Evolutionary conservation across 1,140 invertebrate genomes (phyloP).

Genomic region (Pantala flavescens): DNA sequence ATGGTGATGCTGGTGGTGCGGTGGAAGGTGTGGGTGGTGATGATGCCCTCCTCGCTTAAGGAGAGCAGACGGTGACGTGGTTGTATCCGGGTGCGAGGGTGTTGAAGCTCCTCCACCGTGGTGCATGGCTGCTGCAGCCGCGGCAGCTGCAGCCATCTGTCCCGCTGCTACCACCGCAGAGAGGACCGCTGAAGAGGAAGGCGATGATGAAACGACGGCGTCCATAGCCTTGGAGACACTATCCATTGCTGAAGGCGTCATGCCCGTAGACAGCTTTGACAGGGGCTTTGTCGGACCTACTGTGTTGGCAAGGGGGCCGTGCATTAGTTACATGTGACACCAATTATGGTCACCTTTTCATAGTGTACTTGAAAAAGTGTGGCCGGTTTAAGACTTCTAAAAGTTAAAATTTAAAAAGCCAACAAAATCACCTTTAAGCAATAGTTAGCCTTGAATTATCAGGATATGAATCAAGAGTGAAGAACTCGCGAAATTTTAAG

Average conservation of each 20-base stretch:
- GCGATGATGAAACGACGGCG: not conserved
- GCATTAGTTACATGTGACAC: not conserved
- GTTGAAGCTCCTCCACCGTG: not conserved
- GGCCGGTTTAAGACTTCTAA: too few species aligned
- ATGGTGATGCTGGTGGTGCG: slow-evolving; percentile 1
- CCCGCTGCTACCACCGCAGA: not conserved
- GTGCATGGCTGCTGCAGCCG: slow-evolving; percentile 12
- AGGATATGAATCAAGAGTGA: too few species aligned
- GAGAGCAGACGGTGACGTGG: not conserved
- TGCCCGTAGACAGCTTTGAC: not conserved
- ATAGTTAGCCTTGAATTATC: too few species aligned
- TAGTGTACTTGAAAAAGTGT: too few species aligned
- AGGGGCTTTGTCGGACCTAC: not conserved
- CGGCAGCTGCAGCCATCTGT: not conserved
- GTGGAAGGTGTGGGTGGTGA: not conserved
- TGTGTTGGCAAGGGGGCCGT: not conserved
- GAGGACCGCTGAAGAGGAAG: slow-evolving; percentile 22
- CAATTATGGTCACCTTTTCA: too few species aligned
- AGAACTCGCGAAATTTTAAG: too few species aligned
- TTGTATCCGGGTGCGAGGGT: not conserved
- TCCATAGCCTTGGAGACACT: not conserved
- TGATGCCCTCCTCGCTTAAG: not conserved
- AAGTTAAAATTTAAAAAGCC: too few species aligned
- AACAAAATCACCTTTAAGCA: too few species aligned
- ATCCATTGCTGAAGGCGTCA: not conserved